These are phyloP conservation scores for Toxostoma redivivum DNA, from an alignment of 2,113 vertebrate species.

Conservation along the genomic window DNA sequence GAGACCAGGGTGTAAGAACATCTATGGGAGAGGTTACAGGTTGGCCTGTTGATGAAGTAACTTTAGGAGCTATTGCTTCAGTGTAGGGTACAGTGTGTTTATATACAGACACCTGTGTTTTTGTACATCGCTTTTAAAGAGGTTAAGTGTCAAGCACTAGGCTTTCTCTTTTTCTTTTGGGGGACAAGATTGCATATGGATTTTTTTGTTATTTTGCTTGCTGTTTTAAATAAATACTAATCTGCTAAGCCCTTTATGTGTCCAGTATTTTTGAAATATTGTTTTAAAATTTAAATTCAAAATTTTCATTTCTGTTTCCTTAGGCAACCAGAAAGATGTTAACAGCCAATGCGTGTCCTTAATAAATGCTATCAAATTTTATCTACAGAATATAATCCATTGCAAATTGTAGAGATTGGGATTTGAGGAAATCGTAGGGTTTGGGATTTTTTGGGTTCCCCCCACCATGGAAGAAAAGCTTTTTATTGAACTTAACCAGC, in stretches of 20 bases:
- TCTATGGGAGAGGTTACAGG: neutral
- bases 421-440: neutral
- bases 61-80: neutral
- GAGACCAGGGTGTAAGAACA: neutral
- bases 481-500: neutral
- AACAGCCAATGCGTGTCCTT: neutral
- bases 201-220: neutral
- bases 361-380: neutral
- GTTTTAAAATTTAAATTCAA: neutral
- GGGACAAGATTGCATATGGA: neutral
- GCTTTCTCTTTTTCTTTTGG: neutral
- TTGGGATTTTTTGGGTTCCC: neutral
- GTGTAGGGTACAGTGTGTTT: fast-evolving
- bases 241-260: neutral
- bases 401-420: neutral
- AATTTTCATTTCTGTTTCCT: neutral
- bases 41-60: neutral
- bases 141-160: neutral
- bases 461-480: neutral
- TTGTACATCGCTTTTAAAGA: neutral
- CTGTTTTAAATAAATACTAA: neutral
- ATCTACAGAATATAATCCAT: neutral
- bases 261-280: neutral
- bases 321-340: neutral
- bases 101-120: neutral